phyloP scores from a whole-genome alignment of 2,797 vertebrate species.

The Anisognathus igniventris region DNA sequence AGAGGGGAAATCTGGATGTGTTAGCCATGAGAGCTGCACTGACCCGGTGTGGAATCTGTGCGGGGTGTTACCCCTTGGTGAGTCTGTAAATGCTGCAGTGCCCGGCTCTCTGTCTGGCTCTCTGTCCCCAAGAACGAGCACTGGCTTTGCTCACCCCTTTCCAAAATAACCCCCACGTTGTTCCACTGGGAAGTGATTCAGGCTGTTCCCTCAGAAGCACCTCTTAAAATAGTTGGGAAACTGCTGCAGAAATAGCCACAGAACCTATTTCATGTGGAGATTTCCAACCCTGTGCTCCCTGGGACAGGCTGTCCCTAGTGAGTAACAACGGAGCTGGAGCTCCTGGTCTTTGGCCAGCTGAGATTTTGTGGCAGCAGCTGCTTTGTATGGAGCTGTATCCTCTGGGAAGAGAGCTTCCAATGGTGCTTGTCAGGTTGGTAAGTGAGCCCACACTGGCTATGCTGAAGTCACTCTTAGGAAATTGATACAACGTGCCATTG shows the following conservation, averaged over 20 bases:
- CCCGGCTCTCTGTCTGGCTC: too few species aligned
- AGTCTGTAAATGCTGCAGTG: not conserved
- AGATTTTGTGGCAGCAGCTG: not conserved
- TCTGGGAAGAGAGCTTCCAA: not conserved
- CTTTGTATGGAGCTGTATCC: not conserved
- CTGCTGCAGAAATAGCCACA: not conserved
- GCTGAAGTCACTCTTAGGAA: not conserved
- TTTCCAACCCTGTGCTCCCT: not conserved
- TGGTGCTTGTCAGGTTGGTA: not conserved
- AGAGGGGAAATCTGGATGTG: not conserved
- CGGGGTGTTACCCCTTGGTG: not conserved
- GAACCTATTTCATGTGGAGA: rapidly evolving
- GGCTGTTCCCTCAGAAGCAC: not conserved
- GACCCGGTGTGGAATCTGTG: not conserved
- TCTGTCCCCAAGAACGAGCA: not conserved
- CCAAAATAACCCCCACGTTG: not conserved
- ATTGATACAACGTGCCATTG: rapidly evolving
- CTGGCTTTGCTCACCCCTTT: not conserved
- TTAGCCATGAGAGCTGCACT: not conserved
- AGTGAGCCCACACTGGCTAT: not conserved
- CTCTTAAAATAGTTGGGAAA: not conserved
- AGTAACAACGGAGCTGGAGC: not conserved
- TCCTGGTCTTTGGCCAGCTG: not conserved
- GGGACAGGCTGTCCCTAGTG: not conserved
- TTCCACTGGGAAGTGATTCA: not conserved